Evolutionary conservation across 2,888 invertebrate species (phyloP), one percentile per base, ranked within the genome.

Genomic region (Dendrolimus houi): DNA sequence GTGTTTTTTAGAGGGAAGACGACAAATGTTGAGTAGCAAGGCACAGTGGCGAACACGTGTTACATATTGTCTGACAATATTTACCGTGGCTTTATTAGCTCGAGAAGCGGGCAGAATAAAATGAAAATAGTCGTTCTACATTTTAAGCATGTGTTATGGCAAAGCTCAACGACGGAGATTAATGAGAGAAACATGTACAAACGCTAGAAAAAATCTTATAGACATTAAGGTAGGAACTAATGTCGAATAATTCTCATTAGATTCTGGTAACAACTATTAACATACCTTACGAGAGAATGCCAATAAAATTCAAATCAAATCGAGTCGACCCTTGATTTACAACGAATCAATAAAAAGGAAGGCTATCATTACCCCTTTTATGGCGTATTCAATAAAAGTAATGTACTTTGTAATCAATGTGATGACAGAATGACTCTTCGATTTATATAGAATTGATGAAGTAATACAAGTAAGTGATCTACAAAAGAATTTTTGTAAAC

Each of bases 21-120:
- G 81, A 86, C 86, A 85, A 87, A 86, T 87, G 85, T 86, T 82
- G 76, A 80, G 74, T 81, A 80, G 77, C 77, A 75, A 77, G 75
- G 75, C 81, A 75, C 81, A 81, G 85, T 77, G 76, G 83, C 85
- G 76, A 87, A 89, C 89, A 89, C 77, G 74, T 89, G 89, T 89
- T 84, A 79, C 85, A 85, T 82, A 88, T 86, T 87, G 88, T 87
- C 79, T 79, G 83, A 88, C 87, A 88, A 86, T 85, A 87, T 88
- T 85, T 83, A 87, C 80, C 77, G 83, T 79, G 78, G 81, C 81
- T 86, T 87, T 86, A 86, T 86, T 86, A 85, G 79, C 76, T 75
- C 70, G 75, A 71, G 77, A 75, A 75, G 74, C 75, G 77, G 70
- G 76, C 74, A 74, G 71, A 72, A 80, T 77, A 80, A 81, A 81